phyloP scores from a whole-genome alignment of 2,888 invertebrate species.

The Acleris emargana region DNA sequence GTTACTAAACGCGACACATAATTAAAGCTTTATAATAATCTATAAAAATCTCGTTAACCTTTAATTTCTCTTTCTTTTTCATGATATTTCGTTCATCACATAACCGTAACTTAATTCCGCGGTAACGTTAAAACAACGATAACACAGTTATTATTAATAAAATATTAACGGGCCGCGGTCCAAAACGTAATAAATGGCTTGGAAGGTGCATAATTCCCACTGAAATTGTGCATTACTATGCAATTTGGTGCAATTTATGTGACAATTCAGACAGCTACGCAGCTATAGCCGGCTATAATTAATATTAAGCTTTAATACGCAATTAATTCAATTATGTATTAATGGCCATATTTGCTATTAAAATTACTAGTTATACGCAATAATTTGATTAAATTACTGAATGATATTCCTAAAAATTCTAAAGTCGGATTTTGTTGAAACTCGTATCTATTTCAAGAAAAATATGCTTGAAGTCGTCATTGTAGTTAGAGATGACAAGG shows the following conservation, averaged over 20 bases:
- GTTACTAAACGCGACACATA: too few species aligned
- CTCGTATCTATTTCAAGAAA: too few species aligned
- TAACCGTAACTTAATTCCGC: slow-evolving; percentile 1
- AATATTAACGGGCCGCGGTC: slow-evolving; percentile 17
- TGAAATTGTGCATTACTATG: slow-evolving; percentile 34
- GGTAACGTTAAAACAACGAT: slow-evolving; percentile 4
- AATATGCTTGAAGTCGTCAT: too few species aligned
- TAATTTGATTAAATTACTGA: neutral
- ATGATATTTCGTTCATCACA: neutral
- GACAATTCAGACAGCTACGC: slow-evolving; percentile 16
- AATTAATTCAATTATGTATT: slow-evolving; percentile 19
- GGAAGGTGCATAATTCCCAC: slow-evolving; percentile 30
- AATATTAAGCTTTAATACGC: slow-evolving; percentile 20
- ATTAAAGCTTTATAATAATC: too few species aligned
- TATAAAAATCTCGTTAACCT: neutral
- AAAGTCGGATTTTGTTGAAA: neutral
- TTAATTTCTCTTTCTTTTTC: neutral
- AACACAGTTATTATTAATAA: slow-evolving; percentile 32
- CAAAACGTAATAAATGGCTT: slow-evolving; percentile 27
- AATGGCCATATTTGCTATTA: neutral
- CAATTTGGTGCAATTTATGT: slow-evolving; percentile 28
- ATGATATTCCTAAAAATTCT: neutral
- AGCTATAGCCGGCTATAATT: slow-evolving; percentile 15
- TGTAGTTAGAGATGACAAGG: too few species aligned
- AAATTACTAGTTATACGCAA: neutral